These are phyloP conservation scores for Sternarchorhynchus goeldii DNA, from an alignment of 2,797 vertebrate genomes.

Conservation along the genomic window DNA sequence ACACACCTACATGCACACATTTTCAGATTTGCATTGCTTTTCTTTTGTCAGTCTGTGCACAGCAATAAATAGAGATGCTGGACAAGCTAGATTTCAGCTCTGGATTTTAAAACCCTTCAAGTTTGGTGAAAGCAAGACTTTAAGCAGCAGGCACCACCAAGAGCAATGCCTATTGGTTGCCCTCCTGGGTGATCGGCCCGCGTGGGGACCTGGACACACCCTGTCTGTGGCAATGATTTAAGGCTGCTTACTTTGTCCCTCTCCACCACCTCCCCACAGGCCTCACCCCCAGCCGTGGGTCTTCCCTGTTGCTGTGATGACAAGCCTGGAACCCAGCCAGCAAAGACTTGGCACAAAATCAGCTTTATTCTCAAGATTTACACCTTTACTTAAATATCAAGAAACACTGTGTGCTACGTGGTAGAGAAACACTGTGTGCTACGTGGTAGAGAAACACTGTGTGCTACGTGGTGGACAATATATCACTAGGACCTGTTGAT, in stretches of 20 bases:
- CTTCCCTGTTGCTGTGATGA: conserved; percentile 58
- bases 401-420: not conserved
- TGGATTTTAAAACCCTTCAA: conserved; percentile 4
- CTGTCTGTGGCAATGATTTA: conserved; percentile 75
- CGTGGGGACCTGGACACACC: conserved; percentile 56
- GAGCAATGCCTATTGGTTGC: not conserved
- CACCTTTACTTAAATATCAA: conserved; percentile 20
- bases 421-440: not conserved
- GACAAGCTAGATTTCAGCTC: conserved; percentile 5
- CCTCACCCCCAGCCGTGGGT: conserved; percentile 59
- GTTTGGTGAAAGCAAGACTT: conserved; percentile 9
- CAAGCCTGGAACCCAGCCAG: conserved; percentile 58
- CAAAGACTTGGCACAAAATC: conserved; percentile 48
- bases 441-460: not conserved
- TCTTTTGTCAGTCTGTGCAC: conserved; percentile 25
- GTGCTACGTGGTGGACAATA: not conserved
- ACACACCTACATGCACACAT: conserved; percentile 38
- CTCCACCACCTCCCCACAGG: conserved; percentile 60
- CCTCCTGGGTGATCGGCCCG: not conserved
- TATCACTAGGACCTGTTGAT: conserved; percentile 25
- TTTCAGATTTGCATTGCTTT: conserved; percentile 22
- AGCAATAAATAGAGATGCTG: conserved; percentile 14
- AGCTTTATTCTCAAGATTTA: conserved; percentile 41
- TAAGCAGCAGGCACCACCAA: conserved; percentile 1
- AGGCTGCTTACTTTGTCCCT: conserved; percentile 72